Evolutionary conservation across 2,797 vertebrate genomes (phyloP).

Genomic region (Alouatta caraya): DNA sequence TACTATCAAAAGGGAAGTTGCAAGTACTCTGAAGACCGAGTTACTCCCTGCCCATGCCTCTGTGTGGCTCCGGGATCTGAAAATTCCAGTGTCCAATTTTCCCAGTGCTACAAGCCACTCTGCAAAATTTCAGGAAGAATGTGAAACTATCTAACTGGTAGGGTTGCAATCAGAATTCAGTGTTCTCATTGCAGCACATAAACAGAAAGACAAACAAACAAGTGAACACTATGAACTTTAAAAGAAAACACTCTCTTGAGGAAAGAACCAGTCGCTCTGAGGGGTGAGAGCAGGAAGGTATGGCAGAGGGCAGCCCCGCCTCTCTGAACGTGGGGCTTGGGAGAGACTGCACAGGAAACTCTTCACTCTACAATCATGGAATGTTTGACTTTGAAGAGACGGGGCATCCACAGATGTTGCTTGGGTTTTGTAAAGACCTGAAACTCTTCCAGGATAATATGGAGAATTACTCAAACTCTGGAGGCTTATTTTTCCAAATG

Average conservation of each 20-base stretch:
- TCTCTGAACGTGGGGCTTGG: background rate
- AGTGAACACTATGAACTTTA: background rate
- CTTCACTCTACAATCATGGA: background rate
- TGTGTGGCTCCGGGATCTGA: background rate
- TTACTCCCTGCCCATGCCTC: background rate
- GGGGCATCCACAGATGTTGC: background rate
- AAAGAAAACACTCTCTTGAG: background rate
- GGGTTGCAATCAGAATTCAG: background rate
- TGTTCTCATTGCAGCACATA: background rate
- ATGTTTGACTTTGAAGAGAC: background rate
- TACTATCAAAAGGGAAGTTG: background rate
- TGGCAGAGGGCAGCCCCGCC: fast-evolving
- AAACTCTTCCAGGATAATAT: background rate
- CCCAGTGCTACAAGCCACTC: background rate
- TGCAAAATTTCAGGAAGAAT: background rate
- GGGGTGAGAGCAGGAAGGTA: background rate
- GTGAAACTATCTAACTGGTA: background rate
- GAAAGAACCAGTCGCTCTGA: background rate
- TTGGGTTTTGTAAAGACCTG: background rate
- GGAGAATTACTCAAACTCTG: background rate
- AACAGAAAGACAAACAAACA: constrained; percentile 11
- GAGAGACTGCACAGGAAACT: background rate
- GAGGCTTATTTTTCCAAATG: background rate
- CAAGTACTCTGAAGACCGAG: background rate
- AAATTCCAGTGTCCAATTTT: background rate